Percentiles rank a stretch among this genome's conserved stretches.
Evolutionary conservation across 2,113 vertebrate genomes (phyloP).

Genomic region (Malurus cyaneus): DNA sequence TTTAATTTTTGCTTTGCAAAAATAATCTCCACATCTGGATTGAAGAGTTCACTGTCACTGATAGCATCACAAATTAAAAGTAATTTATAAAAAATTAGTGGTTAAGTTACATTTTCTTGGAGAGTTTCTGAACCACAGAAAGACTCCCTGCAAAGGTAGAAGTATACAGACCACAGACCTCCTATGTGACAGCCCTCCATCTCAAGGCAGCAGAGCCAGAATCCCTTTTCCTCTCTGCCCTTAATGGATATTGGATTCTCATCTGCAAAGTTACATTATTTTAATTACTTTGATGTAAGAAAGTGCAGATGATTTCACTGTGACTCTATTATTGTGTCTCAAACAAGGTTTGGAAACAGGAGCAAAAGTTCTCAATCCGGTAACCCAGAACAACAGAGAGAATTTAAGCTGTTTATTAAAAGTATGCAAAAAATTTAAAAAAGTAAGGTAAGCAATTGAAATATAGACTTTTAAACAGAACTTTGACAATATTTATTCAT

Average conservation of each 20-base stretch:
- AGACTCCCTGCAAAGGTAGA: background rate
- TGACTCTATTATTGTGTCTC: background rate
- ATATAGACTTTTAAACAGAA: background rate
- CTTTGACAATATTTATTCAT: background rate
- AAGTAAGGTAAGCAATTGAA: background rate
- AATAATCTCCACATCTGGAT: background rate
- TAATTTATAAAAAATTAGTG: slow-evolving; percentile 5
- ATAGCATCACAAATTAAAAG: background rate
- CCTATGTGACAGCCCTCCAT: background rate
- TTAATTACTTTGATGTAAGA: background rate
- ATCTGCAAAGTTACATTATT: background rate
- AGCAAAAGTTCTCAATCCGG: background rate
- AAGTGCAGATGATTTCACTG: background rate
- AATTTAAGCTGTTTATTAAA: background rate
- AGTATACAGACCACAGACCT: background rate
- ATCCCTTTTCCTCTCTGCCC: background rate
- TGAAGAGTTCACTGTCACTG: background rate
- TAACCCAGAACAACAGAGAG: background rate
- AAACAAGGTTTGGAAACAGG: background rate
- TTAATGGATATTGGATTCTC: background rate
- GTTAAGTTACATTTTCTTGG: slow-evolving; percentile 13
- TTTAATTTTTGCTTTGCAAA: background rate
- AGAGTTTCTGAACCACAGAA: slow-evolving; percentile 5
- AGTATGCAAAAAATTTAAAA: background rate
- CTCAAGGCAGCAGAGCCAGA: background rate